phyloP scores from a whole-genome alignment of 2,113 vertebrate species.

The Onychostoma macrolepis region DNA sequence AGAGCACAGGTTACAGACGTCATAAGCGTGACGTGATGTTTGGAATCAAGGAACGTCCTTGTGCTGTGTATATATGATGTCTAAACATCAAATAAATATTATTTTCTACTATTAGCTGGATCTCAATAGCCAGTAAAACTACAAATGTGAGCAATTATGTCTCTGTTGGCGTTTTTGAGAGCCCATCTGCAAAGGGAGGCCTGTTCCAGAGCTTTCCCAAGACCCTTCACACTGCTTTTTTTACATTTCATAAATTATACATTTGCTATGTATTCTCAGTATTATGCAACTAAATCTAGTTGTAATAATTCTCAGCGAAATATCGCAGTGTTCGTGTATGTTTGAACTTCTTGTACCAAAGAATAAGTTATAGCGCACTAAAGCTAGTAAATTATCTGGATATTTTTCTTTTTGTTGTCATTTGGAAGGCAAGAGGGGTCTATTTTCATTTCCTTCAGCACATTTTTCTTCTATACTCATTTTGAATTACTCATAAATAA shows the following conservation, averaged over 20 bases:
- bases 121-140: constrained; percentile 36
- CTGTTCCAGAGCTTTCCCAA: constrained; percentile 27
- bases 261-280: constrained; percentile 16
- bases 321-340: not conserved
- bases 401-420: not conserved
- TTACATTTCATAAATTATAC: not conserved
- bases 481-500: constrained; percentile 64
- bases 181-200: constrained; percentile 38
- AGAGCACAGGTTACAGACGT: constrained; percentile 65
- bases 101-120: constrained; percentile 69
- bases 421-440: not conserved
- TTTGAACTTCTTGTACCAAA: not conserved
- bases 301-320: constrained; percentile 17
- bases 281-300: constrained; percentile 3
- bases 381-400: not conserved
- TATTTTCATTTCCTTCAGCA: constrained; percentile 48
- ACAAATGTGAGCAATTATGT: constrained; percentile 60
- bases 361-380: not conserved
- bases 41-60: constrained; percentile 75
- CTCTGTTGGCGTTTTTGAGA: constrained; percentile 68
- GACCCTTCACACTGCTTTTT: not conserved
- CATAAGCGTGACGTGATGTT: constrained; percentile 68
- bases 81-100: constrained; percentile 79
- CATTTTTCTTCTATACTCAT: constrained; percentile 8
- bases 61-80: constrained; percentile 72